Evolutionary conservation across 2,797 vertebrate genomes (phyloP).

Genomic region (Alfaro cultratus): DNA sequence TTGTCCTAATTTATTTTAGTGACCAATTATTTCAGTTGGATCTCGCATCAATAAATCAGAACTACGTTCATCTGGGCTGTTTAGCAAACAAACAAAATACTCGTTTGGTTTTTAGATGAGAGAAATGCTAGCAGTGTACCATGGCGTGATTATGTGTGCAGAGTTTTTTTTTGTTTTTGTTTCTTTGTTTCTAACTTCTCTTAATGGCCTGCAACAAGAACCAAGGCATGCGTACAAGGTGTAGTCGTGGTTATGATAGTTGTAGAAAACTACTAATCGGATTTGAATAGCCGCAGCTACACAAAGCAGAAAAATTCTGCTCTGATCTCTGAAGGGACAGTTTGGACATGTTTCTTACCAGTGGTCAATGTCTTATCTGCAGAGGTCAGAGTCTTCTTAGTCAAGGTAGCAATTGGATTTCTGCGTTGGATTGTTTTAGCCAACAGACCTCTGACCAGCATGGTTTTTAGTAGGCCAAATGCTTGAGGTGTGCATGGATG

Average conservation of each 20-base stretch:
- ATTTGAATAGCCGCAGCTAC: background rate
- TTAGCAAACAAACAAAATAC: slow-evolving; percentile 45
- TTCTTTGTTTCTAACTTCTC: slow-evolving; percentile 2
- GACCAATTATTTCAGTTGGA: slow-evolving; percentile 52
- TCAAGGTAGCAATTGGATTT: background rate
- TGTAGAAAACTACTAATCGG: background rate
- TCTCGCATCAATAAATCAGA: slow-evolving; percentile 47
- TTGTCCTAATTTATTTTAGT: slow-evolving; percentile 69
- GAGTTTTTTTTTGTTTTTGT: background rate
- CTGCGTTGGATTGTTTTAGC: background rate
- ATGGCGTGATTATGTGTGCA: background rate
- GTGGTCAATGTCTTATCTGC: background rate
- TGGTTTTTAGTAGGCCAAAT: background rate
- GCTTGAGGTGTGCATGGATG: background rate
- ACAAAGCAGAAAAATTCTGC: background rate
- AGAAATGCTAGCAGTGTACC: background rate
- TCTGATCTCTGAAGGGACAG: background rate
- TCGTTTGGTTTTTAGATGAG: slow-evolving; percentile 7
- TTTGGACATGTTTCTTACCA: background rate
- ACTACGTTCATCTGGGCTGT: slow-evolving; percentile 33
- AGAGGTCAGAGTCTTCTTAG: background rate
- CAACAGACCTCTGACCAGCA: background rate
- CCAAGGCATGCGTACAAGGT: background rate
- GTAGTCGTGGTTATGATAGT: background rate
- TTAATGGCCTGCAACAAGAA: background rate